Conservation (phyloP, 2,797 vertebrate genomes). For the Sebastes trivittatus region DNA sequence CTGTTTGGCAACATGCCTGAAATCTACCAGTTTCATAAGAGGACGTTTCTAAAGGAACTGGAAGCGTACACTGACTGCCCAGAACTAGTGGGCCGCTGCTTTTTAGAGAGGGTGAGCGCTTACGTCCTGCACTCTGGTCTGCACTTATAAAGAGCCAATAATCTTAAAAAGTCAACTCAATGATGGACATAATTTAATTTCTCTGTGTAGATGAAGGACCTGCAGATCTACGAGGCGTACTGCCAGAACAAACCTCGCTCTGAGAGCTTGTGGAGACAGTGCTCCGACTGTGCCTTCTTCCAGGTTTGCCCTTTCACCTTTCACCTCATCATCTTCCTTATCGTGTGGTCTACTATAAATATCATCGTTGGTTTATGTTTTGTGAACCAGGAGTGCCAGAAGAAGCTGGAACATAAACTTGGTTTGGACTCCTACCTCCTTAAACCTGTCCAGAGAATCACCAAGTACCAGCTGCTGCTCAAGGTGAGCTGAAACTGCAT, state of each 20-base stretch:
- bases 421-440: conserved; percentile 98
- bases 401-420: conserved; percentile 96
- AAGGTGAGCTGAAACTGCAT: conserved; percentile 81
- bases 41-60: conserved; percentile 94
- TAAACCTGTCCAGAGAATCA: conserved; percentile 97
- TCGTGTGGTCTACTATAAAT: rapidly evolving
- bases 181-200: neutral
- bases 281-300: conserved; percentile 95
- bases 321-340: neutral
- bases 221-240: conserved; percentile 98
- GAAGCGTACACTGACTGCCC: conserved; percentile 91
- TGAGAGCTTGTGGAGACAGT: conserved; percentile 96
- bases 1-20: conserved; percentile 98
- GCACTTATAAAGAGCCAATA: neutral
- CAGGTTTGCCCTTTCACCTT: conserved; percentile 81
- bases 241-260: conserved; percentile 99
- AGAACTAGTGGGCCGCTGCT: conserved; percentile 94
- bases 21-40: conserved; percentile 96
- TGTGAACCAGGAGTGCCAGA: conserved; percentile 91
- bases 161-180: neutral
- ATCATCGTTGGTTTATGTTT: neutral
- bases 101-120: conserved; percentile 89
- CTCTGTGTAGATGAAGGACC: conserved; percentile 90
- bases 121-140: neutral
- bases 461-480: conserved; percentile 96